phyloP scores from a whole-genome alignment of 2,113 vertebrate genomes.

The Ceuthmochares aereus region DNA sequence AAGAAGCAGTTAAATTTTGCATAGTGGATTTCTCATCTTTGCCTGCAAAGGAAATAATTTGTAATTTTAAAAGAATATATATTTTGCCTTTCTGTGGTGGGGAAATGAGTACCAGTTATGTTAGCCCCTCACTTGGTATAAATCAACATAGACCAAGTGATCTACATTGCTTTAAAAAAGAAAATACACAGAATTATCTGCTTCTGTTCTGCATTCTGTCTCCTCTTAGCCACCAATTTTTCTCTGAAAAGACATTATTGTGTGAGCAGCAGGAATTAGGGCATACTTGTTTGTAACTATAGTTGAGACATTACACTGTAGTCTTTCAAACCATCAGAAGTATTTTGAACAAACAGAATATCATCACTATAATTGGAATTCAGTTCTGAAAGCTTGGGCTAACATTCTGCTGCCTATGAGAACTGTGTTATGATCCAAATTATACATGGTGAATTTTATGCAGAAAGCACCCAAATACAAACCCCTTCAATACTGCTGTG shows the following conservation, averaged over 20 bases:
- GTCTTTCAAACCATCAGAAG: neutral
- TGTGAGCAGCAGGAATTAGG: neutral
- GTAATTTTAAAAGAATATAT: neutral
- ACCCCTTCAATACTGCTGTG: neutral
- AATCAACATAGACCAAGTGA: neutral
- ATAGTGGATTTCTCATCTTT: neutral
- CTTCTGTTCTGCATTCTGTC: neutral
- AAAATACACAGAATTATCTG: neutral
- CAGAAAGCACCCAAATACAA: neutral
- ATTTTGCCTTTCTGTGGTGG: neutral
- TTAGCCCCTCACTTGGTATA: neutral
- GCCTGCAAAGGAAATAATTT: neutral
- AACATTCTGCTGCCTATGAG: neutral
- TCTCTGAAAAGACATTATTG: neutral
- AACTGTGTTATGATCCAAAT: neutral
- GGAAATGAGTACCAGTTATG: neutral
- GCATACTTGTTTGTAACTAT: neutral
- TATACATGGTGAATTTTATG: neutral
- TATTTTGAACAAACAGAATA: neutral
- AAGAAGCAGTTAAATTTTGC: neutral
- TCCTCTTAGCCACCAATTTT: neutral
- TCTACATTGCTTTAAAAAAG: neutral
- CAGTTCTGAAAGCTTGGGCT: neutral
- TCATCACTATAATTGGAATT: neutral
- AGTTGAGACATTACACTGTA: neutral